Evolutionary conservation across 2,797 vertebrate genomes (phyloP).

Genomic region (Ceryle rudis): DNA sequence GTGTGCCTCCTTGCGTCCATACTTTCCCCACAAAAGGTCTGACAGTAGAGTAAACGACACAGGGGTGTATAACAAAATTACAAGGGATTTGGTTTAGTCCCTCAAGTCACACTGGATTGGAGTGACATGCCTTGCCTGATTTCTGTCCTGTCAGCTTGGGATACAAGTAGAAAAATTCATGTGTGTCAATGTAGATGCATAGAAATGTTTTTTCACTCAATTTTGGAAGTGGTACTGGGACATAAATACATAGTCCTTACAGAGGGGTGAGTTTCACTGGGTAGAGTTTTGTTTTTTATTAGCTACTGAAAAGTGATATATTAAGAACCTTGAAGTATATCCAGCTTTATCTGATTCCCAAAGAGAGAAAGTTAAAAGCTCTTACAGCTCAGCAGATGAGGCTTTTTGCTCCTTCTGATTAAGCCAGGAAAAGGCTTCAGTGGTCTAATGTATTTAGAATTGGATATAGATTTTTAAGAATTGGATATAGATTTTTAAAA

Average conservation of each 20-base stretch:
- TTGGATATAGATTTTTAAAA: conserved; percentile 58
- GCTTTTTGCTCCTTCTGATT: not conserved
- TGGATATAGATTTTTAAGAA: conserved; percentile 63
- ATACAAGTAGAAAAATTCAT: not conserved
- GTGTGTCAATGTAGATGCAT: not conserved
- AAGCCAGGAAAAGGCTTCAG: not conserved
- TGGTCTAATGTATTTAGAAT: conserved; percentile 23
- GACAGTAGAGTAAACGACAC: not conserved
- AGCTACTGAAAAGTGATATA: not conserved
- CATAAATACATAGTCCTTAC: not conserved
- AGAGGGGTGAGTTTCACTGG: not conserved
- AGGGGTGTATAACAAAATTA: not conserved
- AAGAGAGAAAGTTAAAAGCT: not conserved
- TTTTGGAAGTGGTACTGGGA: not conserved
- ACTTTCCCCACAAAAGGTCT: not conserved
- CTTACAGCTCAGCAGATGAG: not conserved
- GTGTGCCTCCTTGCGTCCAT: not conserved
- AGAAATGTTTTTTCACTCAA: not conserved
- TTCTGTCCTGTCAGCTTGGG: not conserved
- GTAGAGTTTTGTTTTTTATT: not conserved
- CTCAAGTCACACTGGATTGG: fast-evolving
- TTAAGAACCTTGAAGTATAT: not conserved
- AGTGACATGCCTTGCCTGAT: not conserved
- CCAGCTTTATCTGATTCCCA: not conserved
- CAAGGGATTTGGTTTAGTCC: not conserved